Evolutionary conservation across 1,140 invertebrate genomes (phyloP), one percentile per base, ranked within the genome.

Genomic region (Aphis craccivora): DNA sequence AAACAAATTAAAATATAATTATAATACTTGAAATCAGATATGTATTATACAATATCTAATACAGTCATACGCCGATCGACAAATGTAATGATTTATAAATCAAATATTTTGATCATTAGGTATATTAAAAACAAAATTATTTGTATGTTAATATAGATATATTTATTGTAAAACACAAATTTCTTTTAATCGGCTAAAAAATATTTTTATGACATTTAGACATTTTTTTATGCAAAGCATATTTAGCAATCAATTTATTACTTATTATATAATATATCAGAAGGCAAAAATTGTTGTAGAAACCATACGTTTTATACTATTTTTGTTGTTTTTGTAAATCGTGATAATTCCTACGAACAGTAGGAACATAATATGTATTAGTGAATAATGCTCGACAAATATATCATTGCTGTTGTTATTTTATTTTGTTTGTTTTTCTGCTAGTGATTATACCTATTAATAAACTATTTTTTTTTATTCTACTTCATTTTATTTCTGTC

Each of bases 351-450:
- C 60, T 76, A 18, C n/a, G 60, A 76, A 76, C n/a, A 76, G 11
- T 76, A 35, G 4, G 14, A 76, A 76, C 60, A 76, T 76, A 76
- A 76, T 76, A n/a, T 76, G 60, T n/a, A n/a, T 76, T 76, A 76
- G 60, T 76, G 60, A n/a, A 76, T 76, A 35, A n/a, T n/a, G 30
- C 60, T 76, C 60, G 30, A 76, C 30, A 76, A 76, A n/a, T 67
- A 76, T 76, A 76, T 76, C 60, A 76, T 76, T 76, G 60, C 60
- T 14, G 60, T 76, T 76, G 60, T 76, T 76, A 76, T 76, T 76
- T 76, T 76, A 76, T 76, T 76, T 20, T 76, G 60, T 76, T 76
- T 76, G 60, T 76, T 76, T 84, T 40, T 84, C 83, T 84, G 22
- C 37, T 40, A 40, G 37, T 40, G 83, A 84, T 84, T 84, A 43